Conservation (phyloP, 2,797 vertebrate genomes). For the Cynopterus sphinx region DNA sequence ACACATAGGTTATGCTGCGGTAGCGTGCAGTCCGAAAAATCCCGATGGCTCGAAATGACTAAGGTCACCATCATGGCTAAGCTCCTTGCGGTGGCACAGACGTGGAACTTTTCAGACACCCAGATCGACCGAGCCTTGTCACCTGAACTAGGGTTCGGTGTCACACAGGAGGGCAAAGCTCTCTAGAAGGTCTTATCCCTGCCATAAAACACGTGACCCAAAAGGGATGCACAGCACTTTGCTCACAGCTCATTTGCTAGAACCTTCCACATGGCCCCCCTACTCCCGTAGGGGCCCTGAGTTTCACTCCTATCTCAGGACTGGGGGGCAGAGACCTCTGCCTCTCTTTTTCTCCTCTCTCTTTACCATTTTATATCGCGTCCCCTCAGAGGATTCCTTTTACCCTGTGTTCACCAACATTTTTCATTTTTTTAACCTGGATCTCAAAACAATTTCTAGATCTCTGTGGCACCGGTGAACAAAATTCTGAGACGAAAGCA, state of each 20-base stretch:
- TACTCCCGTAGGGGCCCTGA: fast-evolving
- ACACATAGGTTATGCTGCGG: background rate
- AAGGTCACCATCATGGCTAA: background rate
- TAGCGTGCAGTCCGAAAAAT: background rate
- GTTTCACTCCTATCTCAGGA: background rate
- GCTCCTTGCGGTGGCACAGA: background rate
- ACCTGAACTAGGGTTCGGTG: background rate
- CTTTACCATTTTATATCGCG: background rate
- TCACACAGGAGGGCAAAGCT: background rate
- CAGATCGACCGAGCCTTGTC: no score
- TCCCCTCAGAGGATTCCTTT: conserved; percentile 22
- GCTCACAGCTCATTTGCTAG: background rate
- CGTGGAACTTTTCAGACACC: background rate
- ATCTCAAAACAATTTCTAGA: conserved; percentile 41
- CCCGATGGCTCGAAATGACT: background rate
- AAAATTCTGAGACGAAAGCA: conserved; percentile 44
- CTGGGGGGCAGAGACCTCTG: background rate
- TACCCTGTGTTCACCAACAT: background rate
- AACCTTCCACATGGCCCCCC: background rate
- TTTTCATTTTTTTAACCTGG: background rate
- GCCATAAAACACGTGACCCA: background rate
- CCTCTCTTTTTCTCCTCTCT: background rate
- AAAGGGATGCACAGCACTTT: background rate
- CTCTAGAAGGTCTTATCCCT: background rate
- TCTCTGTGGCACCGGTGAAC: background rate